These are phyloP conservation scores for Garra rufa DNA, from an alignment of 2,113 vertebrate genomes.

Conservation along the genomic window DNA sequence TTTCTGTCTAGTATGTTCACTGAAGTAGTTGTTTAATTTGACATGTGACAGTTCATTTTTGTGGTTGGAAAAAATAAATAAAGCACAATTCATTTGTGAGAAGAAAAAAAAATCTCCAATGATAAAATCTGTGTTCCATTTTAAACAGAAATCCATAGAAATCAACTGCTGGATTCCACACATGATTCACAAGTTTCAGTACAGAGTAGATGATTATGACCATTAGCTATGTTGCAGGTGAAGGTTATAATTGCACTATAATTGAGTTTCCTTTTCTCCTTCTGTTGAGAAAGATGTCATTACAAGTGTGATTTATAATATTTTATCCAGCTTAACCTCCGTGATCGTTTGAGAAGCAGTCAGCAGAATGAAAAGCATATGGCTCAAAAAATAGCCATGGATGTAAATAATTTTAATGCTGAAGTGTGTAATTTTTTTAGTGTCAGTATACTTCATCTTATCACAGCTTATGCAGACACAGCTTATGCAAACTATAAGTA, in stretches of 20 bases:
- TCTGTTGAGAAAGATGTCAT: not conserved
- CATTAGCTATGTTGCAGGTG: not conserved
- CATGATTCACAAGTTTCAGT: not conserved
- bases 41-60: not conserved
- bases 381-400: not conserved
- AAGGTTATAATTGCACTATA: not conserved
- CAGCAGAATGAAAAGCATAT: not conserved
- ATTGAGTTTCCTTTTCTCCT: not conserved
- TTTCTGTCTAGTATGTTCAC: slow-evolving; percentile 22
- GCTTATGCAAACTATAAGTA: not conserved
- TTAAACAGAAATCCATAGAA: not conserved
- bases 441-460: not conserved
- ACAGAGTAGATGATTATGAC: not conserved
- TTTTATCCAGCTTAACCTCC: not conserved
- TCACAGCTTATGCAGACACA: not conserved
- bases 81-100: slow-evolving; percentile 1
- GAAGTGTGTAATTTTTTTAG: not conserved
- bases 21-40: slow-evolving; percentile 21
- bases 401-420: not conserved
- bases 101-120: not conserved
- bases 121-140: not conserved
- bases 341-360: not conserved
- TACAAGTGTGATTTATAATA: not conserved
- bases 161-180: not conserved
- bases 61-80: slow-evolving; percentile 16